A percentile compares a stretch with the other conserved stretches of the same genome.
phyloP scores from a whole-genome alignment of 2,113 vertebrate species.

The Chrysochloris asiatica region DNA sequence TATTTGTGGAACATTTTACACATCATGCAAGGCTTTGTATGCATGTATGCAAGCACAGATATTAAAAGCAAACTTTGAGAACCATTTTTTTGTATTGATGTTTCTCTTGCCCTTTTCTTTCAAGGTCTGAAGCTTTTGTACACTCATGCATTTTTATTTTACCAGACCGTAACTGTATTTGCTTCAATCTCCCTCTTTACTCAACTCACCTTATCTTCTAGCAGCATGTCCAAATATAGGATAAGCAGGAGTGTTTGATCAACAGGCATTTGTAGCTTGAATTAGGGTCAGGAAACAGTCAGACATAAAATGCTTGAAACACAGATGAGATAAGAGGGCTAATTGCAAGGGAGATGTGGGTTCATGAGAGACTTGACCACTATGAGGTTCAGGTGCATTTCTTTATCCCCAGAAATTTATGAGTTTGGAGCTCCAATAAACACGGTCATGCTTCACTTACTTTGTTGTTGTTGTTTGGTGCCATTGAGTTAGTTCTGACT shows the following conservation, averaged over 20 bases:
- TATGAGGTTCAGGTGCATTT: neutral
- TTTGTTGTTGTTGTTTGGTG: too few relatives aligned
- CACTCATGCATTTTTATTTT: neutral
- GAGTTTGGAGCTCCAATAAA: neutral
- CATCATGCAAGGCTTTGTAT: neutral
- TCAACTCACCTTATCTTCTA: neutral
- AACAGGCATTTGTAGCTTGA: neutral
- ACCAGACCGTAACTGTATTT: neutral
- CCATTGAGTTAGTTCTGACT: too few relatives aligned
- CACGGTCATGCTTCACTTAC: neutral
- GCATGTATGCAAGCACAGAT: neutral
- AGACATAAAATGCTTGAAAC: too few relatives aligned
- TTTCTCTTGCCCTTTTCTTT: neutral
- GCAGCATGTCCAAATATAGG: neutral
- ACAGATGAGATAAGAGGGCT: neutral
- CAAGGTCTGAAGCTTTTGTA: neutral
- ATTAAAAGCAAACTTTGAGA: neutral
- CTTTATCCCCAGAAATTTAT: neutral
- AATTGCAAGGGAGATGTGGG: too few relatives aligned
- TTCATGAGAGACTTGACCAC: neutral
- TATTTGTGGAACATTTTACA: neutral
- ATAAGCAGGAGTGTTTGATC: neutral
- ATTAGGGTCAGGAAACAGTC: neutral
- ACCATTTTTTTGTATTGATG: neutral
- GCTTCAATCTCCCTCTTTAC: neutral